Conservation (phyloP, 2,113 vertebrate species). For the Periophthalmus modestus region DNA sequence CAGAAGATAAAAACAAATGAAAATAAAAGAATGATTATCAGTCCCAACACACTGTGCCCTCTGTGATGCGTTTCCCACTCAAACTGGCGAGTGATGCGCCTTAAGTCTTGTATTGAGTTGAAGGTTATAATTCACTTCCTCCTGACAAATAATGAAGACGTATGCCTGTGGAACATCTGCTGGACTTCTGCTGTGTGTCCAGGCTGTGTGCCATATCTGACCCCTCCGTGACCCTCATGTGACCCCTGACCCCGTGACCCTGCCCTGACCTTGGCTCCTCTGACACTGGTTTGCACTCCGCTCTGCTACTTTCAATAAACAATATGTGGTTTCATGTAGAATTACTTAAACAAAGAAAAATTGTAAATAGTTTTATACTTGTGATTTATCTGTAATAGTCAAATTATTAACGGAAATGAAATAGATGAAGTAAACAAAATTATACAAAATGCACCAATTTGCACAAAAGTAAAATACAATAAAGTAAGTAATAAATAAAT, state of each 20-base stretch:
- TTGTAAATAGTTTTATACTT: no score
- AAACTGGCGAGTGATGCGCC: no score
- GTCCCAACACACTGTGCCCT: no score
- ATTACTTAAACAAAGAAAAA: not conserved
- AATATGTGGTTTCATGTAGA: not conserved
- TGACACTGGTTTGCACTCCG: not conserved
- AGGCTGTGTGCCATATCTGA: slow-evolving; percentile 16
- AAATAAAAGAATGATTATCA: not conserved
- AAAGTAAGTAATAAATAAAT: no score
- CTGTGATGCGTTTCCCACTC: not conserved
- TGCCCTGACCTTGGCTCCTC: slow-evolving; percentile 6
- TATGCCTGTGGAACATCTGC: not conserved
- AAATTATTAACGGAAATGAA: no score
- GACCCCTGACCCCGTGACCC: slow-evolving; percentile 23
- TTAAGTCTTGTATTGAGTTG: not conserved
- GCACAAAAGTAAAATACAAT: no score
- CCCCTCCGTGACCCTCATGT: slow-evolving; percentile 15
- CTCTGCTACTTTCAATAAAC: not conserved
- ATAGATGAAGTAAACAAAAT: no score
- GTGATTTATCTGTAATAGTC: no score
- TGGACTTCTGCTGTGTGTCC: slow-evolving; percentile 7
- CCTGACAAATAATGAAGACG: slow-evolving; percentile 5
- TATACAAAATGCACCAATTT: no score
- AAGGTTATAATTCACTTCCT: not conserved
- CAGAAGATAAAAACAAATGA: no score